Evolutionary conservation across 2,113 vertebrate genomes (phyloP).

Genomic region (Hystrix cristata): DNA sequence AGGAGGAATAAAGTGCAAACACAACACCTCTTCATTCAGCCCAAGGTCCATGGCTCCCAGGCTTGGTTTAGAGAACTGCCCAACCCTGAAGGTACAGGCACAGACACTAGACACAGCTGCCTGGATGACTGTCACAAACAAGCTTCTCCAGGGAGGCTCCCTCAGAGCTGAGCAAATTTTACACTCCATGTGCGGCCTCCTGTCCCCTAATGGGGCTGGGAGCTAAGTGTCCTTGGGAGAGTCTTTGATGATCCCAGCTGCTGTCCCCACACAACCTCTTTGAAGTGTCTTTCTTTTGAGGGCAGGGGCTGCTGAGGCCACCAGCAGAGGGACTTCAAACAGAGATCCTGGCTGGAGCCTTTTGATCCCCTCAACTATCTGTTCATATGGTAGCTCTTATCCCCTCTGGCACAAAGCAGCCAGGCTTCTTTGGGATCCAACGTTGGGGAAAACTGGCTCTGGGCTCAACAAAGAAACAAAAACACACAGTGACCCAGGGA

Average conservation of each 20-base stretch:
- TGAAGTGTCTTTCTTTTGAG: slow-evolving; percentile 33
- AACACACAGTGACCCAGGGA: background rate
- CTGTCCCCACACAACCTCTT: background rate
- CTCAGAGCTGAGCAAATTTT: background rate
- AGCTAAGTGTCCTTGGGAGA: background rate
- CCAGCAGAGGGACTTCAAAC: slow-evolving; percentile 52
- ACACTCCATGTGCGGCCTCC: background rate
- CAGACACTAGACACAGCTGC: background rate
- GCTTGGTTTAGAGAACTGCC: background rate
- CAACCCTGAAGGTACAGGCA: fast-evolving
- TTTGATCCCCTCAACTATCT: background rate
- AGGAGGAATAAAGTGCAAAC: fast-evolving
- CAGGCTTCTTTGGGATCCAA: background rate
- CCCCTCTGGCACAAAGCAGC: background rate
- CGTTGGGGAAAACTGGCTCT: slow-evolving; percentile 3
- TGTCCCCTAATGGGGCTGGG: background rate
- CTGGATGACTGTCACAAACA: background rate
- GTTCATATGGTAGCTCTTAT: slow-evolving; percentile 22
- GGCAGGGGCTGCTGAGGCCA: background rate
- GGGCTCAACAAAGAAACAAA: background rate
- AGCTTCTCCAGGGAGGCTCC: background rate
- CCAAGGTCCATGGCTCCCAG: background rate
- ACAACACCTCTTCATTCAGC: background rate
- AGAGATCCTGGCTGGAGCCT: background rate
- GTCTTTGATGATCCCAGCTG: slow-evolving; percentile 64